Evolutionary conservation across 2,113 vertebrate species (phyloP).

Genomic region (Sinocyclocheilus maitianheensis): DNA sequence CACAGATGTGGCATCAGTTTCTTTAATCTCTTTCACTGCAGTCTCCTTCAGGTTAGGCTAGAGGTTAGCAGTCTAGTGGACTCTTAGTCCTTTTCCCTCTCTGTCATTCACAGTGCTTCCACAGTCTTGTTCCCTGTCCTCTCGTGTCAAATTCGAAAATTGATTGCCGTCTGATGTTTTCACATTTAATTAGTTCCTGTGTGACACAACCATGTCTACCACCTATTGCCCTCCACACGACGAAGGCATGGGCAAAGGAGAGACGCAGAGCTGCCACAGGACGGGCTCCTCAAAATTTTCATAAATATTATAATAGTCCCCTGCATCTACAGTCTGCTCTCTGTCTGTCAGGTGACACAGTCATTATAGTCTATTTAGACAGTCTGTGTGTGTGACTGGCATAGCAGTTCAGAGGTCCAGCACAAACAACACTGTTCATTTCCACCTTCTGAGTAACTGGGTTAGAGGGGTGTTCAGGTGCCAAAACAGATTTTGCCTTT

Average conservation of each 20-base stretch:
- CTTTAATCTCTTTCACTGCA: constrained; percentile 5
- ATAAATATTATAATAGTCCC: constrained; percentile 33
- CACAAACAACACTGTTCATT: constrained; percentile 15
- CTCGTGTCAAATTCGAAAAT: constrained; percentile 44
- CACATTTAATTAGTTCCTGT: constrained; percentile 56
- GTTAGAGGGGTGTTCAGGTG: constrained; percentile 2
- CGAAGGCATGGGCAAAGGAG: neutral
- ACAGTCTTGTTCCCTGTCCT: constrained; percentile 32
- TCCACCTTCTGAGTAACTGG: constrained; percentile 28
- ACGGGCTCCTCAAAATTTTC: constrained; percentile 3
- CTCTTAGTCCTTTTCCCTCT: neutral
- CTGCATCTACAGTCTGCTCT: constrained; percentile 34
- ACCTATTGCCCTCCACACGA: neutral
- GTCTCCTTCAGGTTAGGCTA: constrained; percentile 31
- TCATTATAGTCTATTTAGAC: constrained; percentile 15
- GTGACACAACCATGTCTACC: constrained; percentile 35
- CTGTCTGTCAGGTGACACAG: constrained; percentile 9
- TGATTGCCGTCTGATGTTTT: constrained; percentile 48
- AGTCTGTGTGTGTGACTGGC: constrained; percentile 5
- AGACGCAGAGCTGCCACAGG: neutral
- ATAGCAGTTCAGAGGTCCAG: constrained; percentile 1
- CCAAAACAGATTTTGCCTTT: constrained; percentile 1
- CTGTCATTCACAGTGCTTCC: constrained; percentile 32
- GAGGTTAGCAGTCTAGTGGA: constrained; percentile 18
- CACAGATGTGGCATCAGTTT: constrained; percentile 10